phyloP scores from a whole-genome alignment of 2,797 vertebrate genomes.

The Siniperca undulata region DNA sequence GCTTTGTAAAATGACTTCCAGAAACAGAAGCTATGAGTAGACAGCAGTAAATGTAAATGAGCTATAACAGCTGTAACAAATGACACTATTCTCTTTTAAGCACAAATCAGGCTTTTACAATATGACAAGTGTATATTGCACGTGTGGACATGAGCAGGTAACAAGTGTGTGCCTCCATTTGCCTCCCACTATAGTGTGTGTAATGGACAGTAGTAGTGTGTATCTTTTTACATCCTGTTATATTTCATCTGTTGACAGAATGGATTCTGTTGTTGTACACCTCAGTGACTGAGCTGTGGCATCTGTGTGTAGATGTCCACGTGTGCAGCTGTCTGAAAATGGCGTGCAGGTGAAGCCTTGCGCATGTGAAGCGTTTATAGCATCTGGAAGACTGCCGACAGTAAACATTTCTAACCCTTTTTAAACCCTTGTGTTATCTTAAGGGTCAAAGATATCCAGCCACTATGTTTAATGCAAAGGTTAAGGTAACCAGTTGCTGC shows the following conservation, averaged over 20 bases:
- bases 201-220: background rate
- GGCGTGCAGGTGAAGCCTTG: background rate
- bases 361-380: background rate
- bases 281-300: background rate
- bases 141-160: background rate
- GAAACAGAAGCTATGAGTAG: background rate
- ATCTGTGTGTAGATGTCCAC: background rate
- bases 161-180: background rate
- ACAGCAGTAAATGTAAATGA: background rate
- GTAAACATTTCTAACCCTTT: background rate
- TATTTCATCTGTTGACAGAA: background rate
- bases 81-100: background rate
- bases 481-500: background rate
- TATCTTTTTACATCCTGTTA: background rate
- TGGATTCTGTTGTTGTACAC: background rate
- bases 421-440: too few species aligned
- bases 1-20: background rate
- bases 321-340: background rate
- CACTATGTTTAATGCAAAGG: background rate
- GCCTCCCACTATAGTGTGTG: background rate
- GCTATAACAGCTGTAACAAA: background rate
- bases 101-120: background rate
- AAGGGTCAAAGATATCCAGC: too few species aligned
- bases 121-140: background rate
- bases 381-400: background rate